Evolutionary conservation across 2,888 invertebrate species (phyloP).

Genomic region (Neria commutata): DNA sequence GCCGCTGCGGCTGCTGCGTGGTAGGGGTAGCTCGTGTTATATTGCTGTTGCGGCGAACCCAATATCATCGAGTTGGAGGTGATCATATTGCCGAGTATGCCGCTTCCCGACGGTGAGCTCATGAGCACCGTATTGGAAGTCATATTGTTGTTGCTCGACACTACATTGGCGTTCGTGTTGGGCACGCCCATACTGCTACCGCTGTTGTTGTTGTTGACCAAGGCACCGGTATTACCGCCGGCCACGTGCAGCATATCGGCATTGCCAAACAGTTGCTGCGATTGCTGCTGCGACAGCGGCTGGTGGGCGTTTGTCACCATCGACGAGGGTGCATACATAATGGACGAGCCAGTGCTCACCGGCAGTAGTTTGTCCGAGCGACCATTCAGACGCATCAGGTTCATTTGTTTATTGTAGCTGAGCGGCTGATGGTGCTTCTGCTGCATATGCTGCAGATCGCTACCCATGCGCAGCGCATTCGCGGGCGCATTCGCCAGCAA

Average conservation of each 20-base stretch:
- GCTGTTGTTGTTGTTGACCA: conserved; percentile 38
- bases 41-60: conserved; percentile 45
- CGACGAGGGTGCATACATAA: conserved; percentile 41
- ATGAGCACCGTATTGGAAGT: conserved; percentile 47
- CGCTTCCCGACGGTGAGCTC: conserved; percentile 52
- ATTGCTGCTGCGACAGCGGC: conserved; percentile 28
- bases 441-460: conserved; percentile 30
- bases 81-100: conserved; percentile 45
- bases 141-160: conserved; percentile 36
- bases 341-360: conserved; percentile 31
- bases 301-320: conserved; percentile 17
- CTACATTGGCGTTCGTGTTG: conserved; percentile 26
- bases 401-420: conserved; percentile 56
- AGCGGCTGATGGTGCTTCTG: conserved; percentile 45
- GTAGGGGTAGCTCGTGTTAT: conserved; percentile 54
- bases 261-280: conserved; percentile 36
- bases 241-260: conserved; percentile 38
- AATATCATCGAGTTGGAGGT: conserved; percentile 46
- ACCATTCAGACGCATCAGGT: conserved; percentile 55
- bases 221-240: conserved; percentile 30
- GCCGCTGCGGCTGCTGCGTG: conserved; percentile 40
- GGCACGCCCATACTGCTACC: conserved; percentile 14
- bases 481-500: conserved; percentile 39
- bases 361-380: conserved; percentile 46
- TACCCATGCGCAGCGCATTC: conserved; percentile 34